Evolutionary conservation across 2,888 invertebrate genomes (phyloP).

Genomic region (Epicampocera succincta): DNA sequence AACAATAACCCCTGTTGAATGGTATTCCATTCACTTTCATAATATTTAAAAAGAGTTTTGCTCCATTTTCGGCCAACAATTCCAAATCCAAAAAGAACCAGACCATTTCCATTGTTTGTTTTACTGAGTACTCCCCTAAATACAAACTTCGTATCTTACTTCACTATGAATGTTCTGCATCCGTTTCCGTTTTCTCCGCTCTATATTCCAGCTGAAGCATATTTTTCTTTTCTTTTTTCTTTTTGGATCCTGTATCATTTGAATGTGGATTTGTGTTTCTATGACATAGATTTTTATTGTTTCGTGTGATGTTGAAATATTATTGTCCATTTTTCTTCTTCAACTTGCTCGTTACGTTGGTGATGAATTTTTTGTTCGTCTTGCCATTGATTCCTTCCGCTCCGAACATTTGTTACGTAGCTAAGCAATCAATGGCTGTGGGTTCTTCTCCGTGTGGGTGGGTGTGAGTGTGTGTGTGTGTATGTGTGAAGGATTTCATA

Average conservation of each 20-base stretch:
- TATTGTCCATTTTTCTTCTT: slow-evolving; percentile 59
- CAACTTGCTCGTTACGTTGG: slow-evolving; percentile 26
- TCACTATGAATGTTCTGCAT: slow-evolving; percentile 29
- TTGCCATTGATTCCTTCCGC: slow-evolving; percentile 13
- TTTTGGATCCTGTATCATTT: neutral
- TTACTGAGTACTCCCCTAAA: neutral
- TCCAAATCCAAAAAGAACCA: neutral
- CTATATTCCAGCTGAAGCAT: slow-evolving; percentile 7
- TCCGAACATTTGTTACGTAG: slow-evolving; percentile 25
- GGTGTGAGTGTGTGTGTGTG: neutral
- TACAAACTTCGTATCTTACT: neutral
- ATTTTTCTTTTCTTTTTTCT: too few species aligned
- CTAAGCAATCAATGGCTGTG: neutral
- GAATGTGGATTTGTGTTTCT: slow-evolving; percentile 43
- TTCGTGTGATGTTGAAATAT: slow-evolving; percentile 61
- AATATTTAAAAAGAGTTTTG: neutral
- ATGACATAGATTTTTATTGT: slow-evolving; percentile 60
- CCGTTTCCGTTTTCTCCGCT: slow-evolving; percentile 52
- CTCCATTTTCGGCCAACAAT: slow-evolving; percentile 16
- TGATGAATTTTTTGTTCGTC: slow-evolving; percentile 15
- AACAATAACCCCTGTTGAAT: too few species aligned
- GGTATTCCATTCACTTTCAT: too few species aligned
- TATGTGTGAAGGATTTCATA: neutral
- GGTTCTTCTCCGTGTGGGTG: slow-evolving; percentile 3
- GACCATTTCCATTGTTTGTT: slow-evolving; percentile 27